Evolutionary conservation across 1,140 invertebrate species (phyloP).

Genomic region (Propsilocerus akamusi): DNA sequence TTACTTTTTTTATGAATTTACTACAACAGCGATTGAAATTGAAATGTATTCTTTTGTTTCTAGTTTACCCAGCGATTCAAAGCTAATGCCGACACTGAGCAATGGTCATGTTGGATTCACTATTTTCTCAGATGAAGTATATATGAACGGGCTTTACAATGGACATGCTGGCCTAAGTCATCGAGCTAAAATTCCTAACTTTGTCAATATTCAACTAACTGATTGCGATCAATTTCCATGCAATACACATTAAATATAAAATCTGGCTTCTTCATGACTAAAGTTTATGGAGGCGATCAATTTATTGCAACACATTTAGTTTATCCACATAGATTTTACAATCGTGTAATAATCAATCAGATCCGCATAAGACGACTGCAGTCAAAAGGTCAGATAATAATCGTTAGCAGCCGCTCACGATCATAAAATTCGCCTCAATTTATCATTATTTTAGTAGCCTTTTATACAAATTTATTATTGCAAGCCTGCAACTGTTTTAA

Average conservation of each 20-base stretch:
- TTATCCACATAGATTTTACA: constrained; percentile 33
- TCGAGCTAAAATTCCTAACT: constrained; percentile 32
- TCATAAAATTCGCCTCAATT: too few relatives aligned
- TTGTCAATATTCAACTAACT: constrained; percentile 28
- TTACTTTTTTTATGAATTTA: background rate
- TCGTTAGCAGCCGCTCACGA: too few relatives aligned
- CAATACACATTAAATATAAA: constrained; percentile 24
- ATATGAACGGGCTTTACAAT: constrained; percentile 36
- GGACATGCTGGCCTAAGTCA: constrained; percentile 29
- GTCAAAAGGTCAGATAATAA: background rate
- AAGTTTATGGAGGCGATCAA: constrained; percentile 23
- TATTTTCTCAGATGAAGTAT: constrained; percentile 33
- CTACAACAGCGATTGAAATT: background rate
- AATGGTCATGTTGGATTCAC: constrained; percentile 35
- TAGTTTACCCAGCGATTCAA: constrained; percentile 29
- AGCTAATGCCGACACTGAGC: constrained; percentile 33
- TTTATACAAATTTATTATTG: too few relatives aligned
- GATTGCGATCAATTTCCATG: constrained; percentile 8
- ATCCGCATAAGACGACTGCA: constrained; percentile 14
- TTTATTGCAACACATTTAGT: constrained; percentile 29
- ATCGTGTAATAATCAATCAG: constrained; percentile 33
- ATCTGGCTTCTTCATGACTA: constrained; percentile 24
- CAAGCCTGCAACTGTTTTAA: too few relatives aligned
- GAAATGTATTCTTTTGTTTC: background rate
- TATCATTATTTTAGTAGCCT: too few relatives aligned